Evolutionary conservation across 2,888 invertebrate species (phyloP).

Genomic region (Apotomis capreana): DNA sequence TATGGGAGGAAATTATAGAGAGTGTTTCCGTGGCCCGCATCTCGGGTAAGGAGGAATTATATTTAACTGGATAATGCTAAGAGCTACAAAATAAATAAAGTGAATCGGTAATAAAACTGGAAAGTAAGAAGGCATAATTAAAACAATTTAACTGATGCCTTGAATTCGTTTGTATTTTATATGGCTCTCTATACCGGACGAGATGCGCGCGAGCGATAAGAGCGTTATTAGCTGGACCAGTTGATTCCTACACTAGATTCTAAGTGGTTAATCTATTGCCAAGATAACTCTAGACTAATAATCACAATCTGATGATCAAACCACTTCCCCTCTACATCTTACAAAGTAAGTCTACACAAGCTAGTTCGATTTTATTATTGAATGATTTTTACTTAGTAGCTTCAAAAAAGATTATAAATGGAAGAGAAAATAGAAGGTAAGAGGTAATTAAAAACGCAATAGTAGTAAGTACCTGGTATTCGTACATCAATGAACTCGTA

Average conservation of each 20-base stretch:
- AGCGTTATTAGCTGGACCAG: slow-evolving; percentile 52
- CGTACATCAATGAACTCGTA: too few relatives aligned
- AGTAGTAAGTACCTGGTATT: too few relatives aligned
- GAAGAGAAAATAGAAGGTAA: too few relatives aligned
- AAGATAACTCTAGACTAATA: slow-evolving; percentile 42
- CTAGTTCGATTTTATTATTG: not conserved
- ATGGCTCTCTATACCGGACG: slow-evolving; percentile 47
- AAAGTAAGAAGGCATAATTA: slow-evolving; percentile 13
- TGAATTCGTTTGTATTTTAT: slow-evolving; percentile 36
- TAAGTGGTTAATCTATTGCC: slow-evolving; percentile 39
- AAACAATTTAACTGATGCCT: slow-evolving; percentile 17
- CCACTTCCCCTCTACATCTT: slow-evolving; percentile 19
- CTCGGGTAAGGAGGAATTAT: slow-evolving; percentile 60
- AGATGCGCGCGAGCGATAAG: slow-evolving; percentile 53
- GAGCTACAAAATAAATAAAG: slow-evolving; percentile 7
- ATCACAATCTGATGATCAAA: slow-evolving; percentile 32
- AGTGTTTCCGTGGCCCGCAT: slow-evolving; percentile 76
- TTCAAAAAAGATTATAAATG: not conserved
- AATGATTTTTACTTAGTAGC: not conserved
- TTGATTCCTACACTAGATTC: slow-evolving; percentile 49
- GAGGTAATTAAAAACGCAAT: too few relatives aligned
- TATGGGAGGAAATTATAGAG: slow-evolving; percentile 69
- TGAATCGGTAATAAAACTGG: slow-evolving; percentile 12
- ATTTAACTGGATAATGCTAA: slow-evolving; percentile 50
- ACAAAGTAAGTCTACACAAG: not conserved